These are phyloP conservation scores for Sardina pilchardus DNA, from an alignment of 2,113 vertebrate genomes.

Conservation along the genomic window DNA sequence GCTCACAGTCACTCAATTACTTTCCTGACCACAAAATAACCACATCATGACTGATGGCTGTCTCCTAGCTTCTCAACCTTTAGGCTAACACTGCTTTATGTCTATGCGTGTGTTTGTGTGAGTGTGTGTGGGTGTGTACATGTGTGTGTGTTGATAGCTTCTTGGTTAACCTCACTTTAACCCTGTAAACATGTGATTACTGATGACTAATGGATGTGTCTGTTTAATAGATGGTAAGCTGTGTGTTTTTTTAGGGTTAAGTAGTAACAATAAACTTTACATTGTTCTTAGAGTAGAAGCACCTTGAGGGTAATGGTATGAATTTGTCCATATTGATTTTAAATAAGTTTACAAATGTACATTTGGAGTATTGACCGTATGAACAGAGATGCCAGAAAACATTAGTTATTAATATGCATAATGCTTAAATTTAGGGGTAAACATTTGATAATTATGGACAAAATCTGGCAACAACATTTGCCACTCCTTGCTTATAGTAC, in stretches of 20 bases:
- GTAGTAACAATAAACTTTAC: background rate
- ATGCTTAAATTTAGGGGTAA: background rate
- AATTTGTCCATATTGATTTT: background rate
- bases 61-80: background rate
- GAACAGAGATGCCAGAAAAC: background rate
- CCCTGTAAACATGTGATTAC: background rate
- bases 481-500: background rate
- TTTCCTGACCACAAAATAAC: background rate
- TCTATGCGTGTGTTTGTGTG: background rate
- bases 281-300: background rate
- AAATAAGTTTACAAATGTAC: background rate
- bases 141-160: slow-evolving; percentile 6
- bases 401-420: background rate
- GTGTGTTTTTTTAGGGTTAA: background rate
- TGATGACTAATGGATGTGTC: background rate
- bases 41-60: background rate
- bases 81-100: background rate
- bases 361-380: background rate
- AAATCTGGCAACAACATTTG: slow-evolving; percentile 5
- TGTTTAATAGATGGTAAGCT: background rate
- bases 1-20: background rate
- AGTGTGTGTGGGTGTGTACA: background rate
- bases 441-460: background rate
- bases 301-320: background rate
- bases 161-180: background rate